Conservation (phyloP, 2,113 vertebrate genomes). For the Oncorhynchus masou region DNA sequence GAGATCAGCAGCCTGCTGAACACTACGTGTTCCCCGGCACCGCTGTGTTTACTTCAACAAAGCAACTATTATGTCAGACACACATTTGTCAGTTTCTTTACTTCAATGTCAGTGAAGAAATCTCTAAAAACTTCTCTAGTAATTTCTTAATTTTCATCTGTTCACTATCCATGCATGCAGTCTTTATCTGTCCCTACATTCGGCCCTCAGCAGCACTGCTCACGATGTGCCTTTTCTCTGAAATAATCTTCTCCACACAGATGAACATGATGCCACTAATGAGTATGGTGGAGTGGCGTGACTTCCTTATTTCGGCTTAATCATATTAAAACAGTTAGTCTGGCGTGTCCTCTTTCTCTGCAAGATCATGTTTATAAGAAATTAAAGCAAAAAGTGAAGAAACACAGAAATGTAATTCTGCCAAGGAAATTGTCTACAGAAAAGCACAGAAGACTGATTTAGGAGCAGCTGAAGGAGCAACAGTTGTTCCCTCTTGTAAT, state of each 20-base stretch:
- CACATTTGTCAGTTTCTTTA: background rate
- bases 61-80: background rate
- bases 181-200: background rate
- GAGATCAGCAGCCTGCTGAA: background rate
- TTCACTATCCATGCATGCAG: background rate
- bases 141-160: background rate
- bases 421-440: background rate
- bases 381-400: background rate
- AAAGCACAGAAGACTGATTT: background rate
- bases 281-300: background rate
- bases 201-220: background rate
- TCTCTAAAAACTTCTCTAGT: background rate
- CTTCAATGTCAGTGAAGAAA: background rate
- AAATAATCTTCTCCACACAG: background rate
- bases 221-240: background rate
- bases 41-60: background rate
- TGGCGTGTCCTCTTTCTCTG: background rate
- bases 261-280: background rate
- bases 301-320: background rate
- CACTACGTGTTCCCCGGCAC: background rate
- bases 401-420: background rate
- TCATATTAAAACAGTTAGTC: background rate
- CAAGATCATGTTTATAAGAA: background rate
- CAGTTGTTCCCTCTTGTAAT: background rate
- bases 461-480: background rate